These are phyloP conservation scores for Cryptoleucopteryx plumbea DNA, from an alignment of 2,113 vertebrate species.

Conservation along the genomic window DNA sequence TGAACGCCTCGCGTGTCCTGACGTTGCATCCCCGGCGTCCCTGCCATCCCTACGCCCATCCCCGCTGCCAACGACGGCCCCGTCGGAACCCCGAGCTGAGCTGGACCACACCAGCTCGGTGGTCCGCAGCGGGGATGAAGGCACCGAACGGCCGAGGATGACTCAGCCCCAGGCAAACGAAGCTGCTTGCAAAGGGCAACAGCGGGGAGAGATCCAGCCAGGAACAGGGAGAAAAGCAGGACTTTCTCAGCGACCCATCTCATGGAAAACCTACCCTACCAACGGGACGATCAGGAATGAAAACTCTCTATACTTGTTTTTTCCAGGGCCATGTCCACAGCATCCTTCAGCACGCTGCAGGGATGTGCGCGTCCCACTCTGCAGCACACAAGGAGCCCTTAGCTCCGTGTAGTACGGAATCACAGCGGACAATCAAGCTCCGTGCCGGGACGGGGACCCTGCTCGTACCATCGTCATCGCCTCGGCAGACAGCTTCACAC, in stretches of 20 bases:
- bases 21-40: not conserved
- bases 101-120: not conserved
- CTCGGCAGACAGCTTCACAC: not conserved
- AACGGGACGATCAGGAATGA: not conserved
- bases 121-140: not conserved
- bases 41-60: accelerated
- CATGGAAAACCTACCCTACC: not conserved
- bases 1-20: not conserved
- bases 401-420: accelerated
- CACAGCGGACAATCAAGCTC: not conserved
- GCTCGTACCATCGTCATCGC: not conserved
- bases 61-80: accelerated
- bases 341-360: not conserved
- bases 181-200: not conserved
- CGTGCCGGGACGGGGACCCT: accelerated
- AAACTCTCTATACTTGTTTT: not conserved
- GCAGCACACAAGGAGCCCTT: not conserved
- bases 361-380: accelerated
- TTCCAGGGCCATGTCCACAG: not conserved
- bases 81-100: accelerated
- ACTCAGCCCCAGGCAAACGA: not conserved
- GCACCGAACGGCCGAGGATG: not conserved
- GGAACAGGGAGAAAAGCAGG: not conserved
- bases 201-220: not conserved
- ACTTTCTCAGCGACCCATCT: not conserved